Evolutionary conservation across 2,113 vertebrate species (phyloP).

Genomic region (Anarrhichthys ocellatus): DNA sequence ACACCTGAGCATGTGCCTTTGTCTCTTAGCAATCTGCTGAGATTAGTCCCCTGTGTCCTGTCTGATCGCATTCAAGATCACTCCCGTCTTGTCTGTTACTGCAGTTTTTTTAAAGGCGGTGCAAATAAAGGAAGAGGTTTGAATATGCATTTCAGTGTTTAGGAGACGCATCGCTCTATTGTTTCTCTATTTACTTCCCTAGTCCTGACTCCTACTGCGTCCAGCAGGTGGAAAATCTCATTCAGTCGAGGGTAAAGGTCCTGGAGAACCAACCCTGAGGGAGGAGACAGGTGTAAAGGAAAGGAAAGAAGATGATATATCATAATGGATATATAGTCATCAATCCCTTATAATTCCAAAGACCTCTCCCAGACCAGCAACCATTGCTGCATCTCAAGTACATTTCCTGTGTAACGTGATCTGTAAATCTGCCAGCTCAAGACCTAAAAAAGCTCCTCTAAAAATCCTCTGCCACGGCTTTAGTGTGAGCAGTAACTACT

Average conservation of each 20-base stretch:
- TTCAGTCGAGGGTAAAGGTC: slow-evolving; percentile 65
- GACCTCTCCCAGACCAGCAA: background rate
- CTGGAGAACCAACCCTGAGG: slow-evolving; percentile 63
- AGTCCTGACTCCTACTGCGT: slow-evolving; percentile 52
- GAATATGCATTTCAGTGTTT: background rate
- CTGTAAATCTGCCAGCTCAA: slow-evolving; percentile 1
- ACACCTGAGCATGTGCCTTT: slow-evolving; percentile 69
- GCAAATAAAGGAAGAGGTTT: slow-evolving; percentile 17
- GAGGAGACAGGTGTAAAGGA: background rate
- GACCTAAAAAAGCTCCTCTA: background rate
- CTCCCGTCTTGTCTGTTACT: slow-evolving; percentile 21
- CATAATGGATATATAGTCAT: background rate
- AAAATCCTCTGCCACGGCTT: background rate
- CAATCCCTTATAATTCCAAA: background rate
- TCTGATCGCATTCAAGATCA: slow-evolving; percentile 48
- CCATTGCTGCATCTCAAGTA: background rate
- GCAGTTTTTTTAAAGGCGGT: slow-evolving; percentile 8
- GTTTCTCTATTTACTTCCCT: background rate
- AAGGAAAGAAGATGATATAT: background rate
- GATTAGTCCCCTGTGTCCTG: slow-evolving; percentile 64
- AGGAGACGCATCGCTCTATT: background rate
- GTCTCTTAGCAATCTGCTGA: slow-evolving; percentile 64
- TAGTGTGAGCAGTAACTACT: background rate
- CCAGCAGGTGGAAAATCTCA: slow-evolving; percentile 61
- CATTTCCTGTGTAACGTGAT: background rate